Evolutionary conservation across 2,113 vertebrate genomes (phyloP), one percentile per base, ranked within the genome.

Genomic region (Crotalus viridis): DNA sequence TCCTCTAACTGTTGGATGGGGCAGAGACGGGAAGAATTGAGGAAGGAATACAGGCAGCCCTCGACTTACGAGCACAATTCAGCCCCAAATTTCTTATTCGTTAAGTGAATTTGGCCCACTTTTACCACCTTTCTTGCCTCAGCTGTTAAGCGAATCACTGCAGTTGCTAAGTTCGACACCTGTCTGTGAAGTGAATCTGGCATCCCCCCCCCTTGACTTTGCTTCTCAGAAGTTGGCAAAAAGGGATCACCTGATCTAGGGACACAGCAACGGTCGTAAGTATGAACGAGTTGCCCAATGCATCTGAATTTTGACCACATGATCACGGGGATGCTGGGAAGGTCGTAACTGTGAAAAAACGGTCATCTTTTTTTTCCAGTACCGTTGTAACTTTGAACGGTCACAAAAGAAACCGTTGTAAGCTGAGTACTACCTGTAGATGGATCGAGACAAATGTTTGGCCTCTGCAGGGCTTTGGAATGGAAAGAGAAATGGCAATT

Each of bases 1-100:
- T 98, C 97, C 95, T 98, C 96, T 3, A 98, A 97, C 99, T 99
- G 97, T 85, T 33, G n/a, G 81, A n/a, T 13, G 33, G 46, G 26
- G 24, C 10, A 17, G 51, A 33, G 46, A 55, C 28, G 15, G 9
- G 46, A n/a, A 74, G 39, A 48, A 54, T 17, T 7, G 46, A 86
- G 5, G 85, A 48, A 61, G 1, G 39, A 33, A 33, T 2, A 5
- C 5, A 6, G 28, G 64, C 12, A 15, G 28, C 13, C 28, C 64
- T 33, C 28, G 2, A 2, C 28, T 33, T 33, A 33, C 0, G 0
- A n/a, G 4, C 61, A 69, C 64, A 69, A n/a, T 12, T 0, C 28
- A n/a, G 64, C 28, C 64, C 28, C 13, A 33, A 5, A 1, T 15
- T 33, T 5, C 64, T 17, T n/a, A 2, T 15, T 13, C 0, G 28